Conservation (phyloP, 2,888 invertebrate genomes). For the Acronicta alni region DNA sequence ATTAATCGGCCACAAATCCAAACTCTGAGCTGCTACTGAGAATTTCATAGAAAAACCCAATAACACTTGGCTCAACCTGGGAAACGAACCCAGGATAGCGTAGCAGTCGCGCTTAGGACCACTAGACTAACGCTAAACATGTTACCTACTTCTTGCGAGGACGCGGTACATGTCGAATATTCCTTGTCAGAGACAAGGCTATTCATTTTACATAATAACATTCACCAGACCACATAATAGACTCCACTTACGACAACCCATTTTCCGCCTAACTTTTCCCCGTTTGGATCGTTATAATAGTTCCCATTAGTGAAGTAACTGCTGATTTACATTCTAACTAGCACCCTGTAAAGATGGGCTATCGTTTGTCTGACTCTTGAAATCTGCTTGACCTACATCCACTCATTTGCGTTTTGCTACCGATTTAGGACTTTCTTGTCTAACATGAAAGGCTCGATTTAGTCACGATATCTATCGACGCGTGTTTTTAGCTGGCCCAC, state of each 20-base stretch:
- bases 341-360: conserved; percentile 35
- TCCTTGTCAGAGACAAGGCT: conserved; percentile 4
- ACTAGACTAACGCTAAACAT: not conserved
- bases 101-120: too few species aligned
- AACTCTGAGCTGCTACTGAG: too few species aligned
- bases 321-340: conserved; percentile 53
- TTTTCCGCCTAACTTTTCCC: conserved; percentile 48
- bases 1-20: too few species aligned
- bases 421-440: conserved; percentile 63
- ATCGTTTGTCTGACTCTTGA: conserved; percentile 65
- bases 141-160: not conserved
- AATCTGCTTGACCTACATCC: conserved; percentile 73
- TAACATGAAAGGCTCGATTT: conserved; percentile 58
- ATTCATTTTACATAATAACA: conserved; percentile 25
- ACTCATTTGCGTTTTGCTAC: conserved; percentile 62
- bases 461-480: conserved; percentile 45
- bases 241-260: conserved; percentile 26
- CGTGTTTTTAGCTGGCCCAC: conserved; percentile 44
- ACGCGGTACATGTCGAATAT: not conserved
- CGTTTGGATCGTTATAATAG: conserved; percentile 39
- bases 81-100: too few species aligned
- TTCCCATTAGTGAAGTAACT: conserved; percentile 48
- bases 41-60: too few species aligned
- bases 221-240: conserved; percentile 30
- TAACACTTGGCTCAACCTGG: too few species aligned